Percentiles rank a stretch among this genome's conserved stretches.
Evolutionary conservation across 1,140 invertebrate species (phyloP).

Genomic region (Drosophila pseudoobscura): DNA sequence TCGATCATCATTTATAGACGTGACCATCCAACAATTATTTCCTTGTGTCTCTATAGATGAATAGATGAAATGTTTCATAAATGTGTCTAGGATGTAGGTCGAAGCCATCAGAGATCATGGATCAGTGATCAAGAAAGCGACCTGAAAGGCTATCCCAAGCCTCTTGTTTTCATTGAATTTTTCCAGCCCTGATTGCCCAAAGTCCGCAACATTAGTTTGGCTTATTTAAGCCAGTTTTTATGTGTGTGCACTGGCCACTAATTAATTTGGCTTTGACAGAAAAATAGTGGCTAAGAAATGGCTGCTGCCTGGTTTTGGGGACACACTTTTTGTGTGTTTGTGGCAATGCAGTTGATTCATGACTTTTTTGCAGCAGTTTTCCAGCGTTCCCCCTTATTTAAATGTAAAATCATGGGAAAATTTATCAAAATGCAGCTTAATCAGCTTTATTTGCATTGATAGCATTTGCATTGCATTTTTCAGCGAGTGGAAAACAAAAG

Average conservation of each 20-base stretch:
- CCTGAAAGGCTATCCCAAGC: no score
- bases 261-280: slow-evolving; percentile 71
- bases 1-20: no score
- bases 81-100: no score
- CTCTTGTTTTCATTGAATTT: not conserved
- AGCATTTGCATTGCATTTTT: slow-evolving; percentile 66
- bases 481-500: slow-evolving; percentile 33
- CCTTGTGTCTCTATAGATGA: no score
- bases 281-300: slow-evolving; percentile 44
- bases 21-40: no score
- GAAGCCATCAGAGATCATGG: no score
- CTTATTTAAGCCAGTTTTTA: slow-evolving; percentile 10
- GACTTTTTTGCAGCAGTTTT: slow-evolving; percentile 3
- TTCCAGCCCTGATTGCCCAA: slow-evolving; percentile 26
- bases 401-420: slow-evolving; percentile 42
- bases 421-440: slow-evolving; percentile 65
- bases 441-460: slow-evolving; percentile 75
- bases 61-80: no score
- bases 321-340: slow-evolving; percentile 15
- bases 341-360: slow-evolving; percentile 51
- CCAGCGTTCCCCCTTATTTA: slow-evolving; percentile 3
- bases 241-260: slow-evolving; percentile 31
- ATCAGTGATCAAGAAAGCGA: no score
- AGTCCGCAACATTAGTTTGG: slow-evolving; percentile 26
- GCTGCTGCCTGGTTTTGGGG: slow-evolving; percentile 41